Percentiles rank a stretch among this genome's conserved stretches.
Conservation (phyloP, 2,888 invertebrate species). For the Scaptomyza flava region DNA sequence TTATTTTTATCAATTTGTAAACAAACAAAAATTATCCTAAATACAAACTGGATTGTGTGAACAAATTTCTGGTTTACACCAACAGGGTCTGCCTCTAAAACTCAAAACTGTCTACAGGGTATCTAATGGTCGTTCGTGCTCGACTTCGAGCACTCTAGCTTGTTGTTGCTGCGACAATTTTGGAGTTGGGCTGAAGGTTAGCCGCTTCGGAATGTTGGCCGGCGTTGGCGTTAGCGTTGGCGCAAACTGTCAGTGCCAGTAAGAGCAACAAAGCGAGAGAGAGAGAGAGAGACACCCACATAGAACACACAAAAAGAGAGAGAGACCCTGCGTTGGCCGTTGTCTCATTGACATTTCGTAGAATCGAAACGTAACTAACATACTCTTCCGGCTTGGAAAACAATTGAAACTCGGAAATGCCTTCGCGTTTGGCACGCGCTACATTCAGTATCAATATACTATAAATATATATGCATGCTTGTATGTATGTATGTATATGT, state of each 20-base stretch:
- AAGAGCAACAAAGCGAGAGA: not conserved
- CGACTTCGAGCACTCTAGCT: not conserved
- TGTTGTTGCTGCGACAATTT: constrained; percentile 58
- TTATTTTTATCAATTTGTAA: no score
- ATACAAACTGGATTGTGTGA: no score
- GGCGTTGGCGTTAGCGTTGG: constrained; percentile 67
- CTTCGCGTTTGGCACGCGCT: constrained; percentile 32
- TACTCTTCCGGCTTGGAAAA: constrained; percentile 44
- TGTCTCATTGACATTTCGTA: constrained; percentile 42
- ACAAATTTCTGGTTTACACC: no score
- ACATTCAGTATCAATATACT: constrained; percentile 13
- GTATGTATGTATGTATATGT: no score
- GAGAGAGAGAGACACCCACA: constrained; percentile 24
- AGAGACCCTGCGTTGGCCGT: not conserved
- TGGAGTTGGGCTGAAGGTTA: constrained; percentile 70
- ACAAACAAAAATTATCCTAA: no score
- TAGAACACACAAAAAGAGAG: constrained; percentile 6
- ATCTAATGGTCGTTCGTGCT: not conserved
- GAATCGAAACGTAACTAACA: constrained; percentile 39
- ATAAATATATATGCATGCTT: constrained; percentile 6
- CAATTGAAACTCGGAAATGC: constrained; percentile 46
- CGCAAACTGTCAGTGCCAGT: constrained; percentile 33
- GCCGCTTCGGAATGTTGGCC: constrained; percentile 69
- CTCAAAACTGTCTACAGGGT: not conserved
- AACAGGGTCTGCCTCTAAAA: no score